Evolutionary conservation across 2,113 vertebrate genomes (phyloP), one percentile per base, ranked within the genome.

Genomic region (Peromyscus leucopus): DNA sequence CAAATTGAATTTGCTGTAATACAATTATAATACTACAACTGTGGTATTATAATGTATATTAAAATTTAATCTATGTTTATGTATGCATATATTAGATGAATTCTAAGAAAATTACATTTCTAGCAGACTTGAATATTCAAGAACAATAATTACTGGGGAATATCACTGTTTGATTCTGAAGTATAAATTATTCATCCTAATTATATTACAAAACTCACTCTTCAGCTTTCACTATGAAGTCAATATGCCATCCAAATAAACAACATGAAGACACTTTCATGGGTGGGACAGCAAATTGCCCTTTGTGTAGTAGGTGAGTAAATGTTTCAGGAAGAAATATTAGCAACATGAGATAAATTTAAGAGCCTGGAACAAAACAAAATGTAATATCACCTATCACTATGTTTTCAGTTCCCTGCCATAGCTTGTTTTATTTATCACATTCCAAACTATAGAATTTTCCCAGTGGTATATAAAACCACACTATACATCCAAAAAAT

Each of bases 1-100:
- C 0, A 55, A 97, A 90, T n/a, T 75, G 24, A 91, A 90, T 89
- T 97, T 91, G 90, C 92, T 96, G 82, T 90, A 67, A 87, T 87
- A 22, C 33, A 96, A 78, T 71, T 72, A 94, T 63, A 59, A n/a
- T n/a, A 9, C 22, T 91, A 96, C 19, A 80, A 93, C 46, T 42
- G 65, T 86, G 65, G 19, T 67, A 75, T 65, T 90, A 74, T 26
- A 75, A 55, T 86, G 36, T 42, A 86, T 84, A 82, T 12, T 16
- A 69, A 90, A 78, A 79, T 80, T 78, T 79, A 86, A 90, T 72
- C 42, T 51, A 88, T 51, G 22, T 28, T 93, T 42, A 26, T 59
- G 6, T 78, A 48, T 92, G 76, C 26, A 31, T 7, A 89, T 21
- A 95, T 75, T 31, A 94, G 42, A 93, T 76, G 89, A 89, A 88